These are phyloP conservation scores for Trachops cirrhosus DNA, from an alignment of 2,797 vertebrate species.

Conservation along the genomic window DNA sequence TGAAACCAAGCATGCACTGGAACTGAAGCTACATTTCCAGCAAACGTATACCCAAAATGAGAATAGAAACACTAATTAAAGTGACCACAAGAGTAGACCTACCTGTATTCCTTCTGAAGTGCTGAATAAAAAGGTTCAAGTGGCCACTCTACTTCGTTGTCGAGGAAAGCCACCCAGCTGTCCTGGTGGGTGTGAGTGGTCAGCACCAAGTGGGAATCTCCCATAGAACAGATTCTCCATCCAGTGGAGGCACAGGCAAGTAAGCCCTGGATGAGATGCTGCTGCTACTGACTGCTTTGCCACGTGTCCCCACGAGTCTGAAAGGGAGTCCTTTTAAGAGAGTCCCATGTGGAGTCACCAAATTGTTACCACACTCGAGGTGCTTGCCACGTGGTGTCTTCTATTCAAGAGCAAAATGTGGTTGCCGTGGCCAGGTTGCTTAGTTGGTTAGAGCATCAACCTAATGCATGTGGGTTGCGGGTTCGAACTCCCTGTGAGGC, in stretches of 20 bases:
- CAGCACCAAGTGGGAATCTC: not conserved
- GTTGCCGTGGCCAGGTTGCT: not conserved
- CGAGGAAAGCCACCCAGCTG: not conserved
- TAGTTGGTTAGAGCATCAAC: not conserved
- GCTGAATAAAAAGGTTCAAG: not conserved
- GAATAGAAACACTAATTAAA: not conserved
- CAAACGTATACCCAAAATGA: not conserved
- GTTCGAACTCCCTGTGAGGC: too few species aligned
- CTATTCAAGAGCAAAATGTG: not conserved
- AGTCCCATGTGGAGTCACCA: not conserved
- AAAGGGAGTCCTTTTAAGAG: not conserved
- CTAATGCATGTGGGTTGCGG: not conserved
- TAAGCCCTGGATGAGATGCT: not conserved
- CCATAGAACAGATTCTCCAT: too few species aligned
- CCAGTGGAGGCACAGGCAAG: not conserved
- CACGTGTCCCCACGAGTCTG: not conserved
- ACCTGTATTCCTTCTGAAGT: not conserved
- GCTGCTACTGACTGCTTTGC: not conserved
- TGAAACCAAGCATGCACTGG: not conserved
- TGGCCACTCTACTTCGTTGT: not conserved
- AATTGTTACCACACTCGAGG: not conserved
- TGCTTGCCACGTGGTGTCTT: not conserved
- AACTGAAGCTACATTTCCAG: not conserved
- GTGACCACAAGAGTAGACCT: not conserved
- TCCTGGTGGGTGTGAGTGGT: not conserved